Base-by-base conservation (phyloP, 2,888 invertebrate genomes). In the Unio delphinus region DNA sequence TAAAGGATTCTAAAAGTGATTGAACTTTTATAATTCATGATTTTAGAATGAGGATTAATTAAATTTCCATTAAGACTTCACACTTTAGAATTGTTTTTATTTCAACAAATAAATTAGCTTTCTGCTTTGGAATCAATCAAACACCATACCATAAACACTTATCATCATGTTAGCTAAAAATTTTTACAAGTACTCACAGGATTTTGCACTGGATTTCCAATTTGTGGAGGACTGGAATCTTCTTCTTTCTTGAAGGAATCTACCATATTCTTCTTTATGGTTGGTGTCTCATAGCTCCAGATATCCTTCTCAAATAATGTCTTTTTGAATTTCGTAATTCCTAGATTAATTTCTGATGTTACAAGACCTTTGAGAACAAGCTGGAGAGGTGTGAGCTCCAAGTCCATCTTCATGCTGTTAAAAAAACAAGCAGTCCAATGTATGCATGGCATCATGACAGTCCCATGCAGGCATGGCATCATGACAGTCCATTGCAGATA, bases 181-280 rank as follows among this genome's bases (percentile, higher is more conserved):
- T n/a, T n/a, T n/a, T n/a, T 55, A n/a, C 30, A 23, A n/a, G 20
- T 56, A 58, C 64, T 55, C 30, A 76, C 74, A 58, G 55, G 34
- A 28, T 56, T 64, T 18, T 72, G 66, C 20, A 67, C 66, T 23
- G 62, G 66, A 7, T 66, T 45, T 15, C 59, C 28, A 57, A 79
- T 74, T 18, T 68, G 58, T 15, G 80, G 80, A 20, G 80, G 80
- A 11, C 75, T 67, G 11, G 69, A 34, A 60, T 80, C 80, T 66
- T 74, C 60, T 45, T 80, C 80, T 34, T 68, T 69, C n/a, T 76
- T 78, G 15, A 73, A 70, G 15, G 75, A 73, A 28, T 78, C 76
- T 18, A 80, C 69, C 54, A 80, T 69, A 23, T 72, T 69, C 55
- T 78, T 77, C 17, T n/a, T 64, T 11, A 76, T 76, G 7, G 70